Base-by-base conservation (phyloP, 64 coral and sea anemone species). In the Catalaphyllia jardinei region DNA sequence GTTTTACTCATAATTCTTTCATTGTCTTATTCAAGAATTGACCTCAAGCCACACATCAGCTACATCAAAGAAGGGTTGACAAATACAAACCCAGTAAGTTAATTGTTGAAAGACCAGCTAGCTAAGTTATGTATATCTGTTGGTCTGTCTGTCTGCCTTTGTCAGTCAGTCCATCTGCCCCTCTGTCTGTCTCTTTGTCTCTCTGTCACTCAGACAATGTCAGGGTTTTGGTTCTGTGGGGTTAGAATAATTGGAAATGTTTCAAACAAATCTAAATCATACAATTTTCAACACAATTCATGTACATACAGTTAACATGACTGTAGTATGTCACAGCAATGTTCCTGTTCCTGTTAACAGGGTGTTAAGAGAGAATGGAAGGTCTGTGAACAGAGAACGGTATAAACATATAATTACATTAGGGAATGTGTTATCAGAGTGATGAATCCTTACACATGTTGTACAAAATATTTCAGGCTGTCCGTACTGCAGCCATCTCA, bases 61-160 rank as follows among this genome's bases (percentile, higher is more conserved):
- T 98, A 94, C 51, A 77, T 98, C 31, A 98, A 98, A 75, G 91
- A 87, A 50, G 90, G 90, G 29, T 85, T 98, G 57, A 78, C 96
- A 71, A 94, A 98, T 71, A 98, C 96, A 60, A 98, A 98, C 74
- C 96, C 96, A 39, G 96, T 98, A 79, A 90, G 90, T 89, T 52
- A 50, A 38, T 14, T 31, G 17, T 31, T 55, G 52, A 14, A 2
- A 16, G 15, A 57, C 10, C 54, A 57, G 10, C 15, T 57, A 57
- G 10, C 15, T 57, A 57, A 57, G 10, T 57, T 57, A 57, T 57
- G 10, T 57, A 6, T 46, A 7, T 12, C 19, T 3, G 60, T 35
- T 3, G 33, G 33, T 35, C 33, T 35, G 33, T 35, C 33, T 35
- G 33, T 35, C 33, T 1, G 33, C 3, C 12, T 65, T n/a, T 60